Percentiles rank a stretch among this genome's conserved stretches.
Evolutionary conservation across 2,888 invertebrate genomes (phyloP).

Genomic region (Mylabris sibirica): DNA sequence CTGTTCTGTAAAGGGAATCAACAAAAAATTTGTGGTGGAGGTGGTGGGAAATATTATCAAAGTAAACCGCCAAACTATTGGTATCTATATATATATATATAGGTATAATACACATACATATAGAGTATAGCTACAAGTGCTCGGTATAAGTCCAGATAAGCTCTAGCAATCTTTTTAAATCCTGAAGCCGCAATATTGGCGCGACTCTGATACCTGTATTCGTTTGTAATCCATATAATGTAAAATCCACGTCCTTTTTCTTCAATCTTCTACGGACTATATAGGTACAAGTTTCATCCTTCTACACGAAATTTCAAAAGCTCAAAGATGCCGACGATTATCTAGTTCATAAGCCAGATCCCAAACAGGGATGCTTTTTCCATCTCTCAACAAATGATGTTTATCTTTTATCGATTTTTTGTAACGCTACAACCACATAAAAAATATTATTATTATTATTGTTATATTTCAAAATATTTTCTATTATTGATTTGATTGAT

Average conservation of each 20-base stretch:
- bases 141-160: slow-evolving; percentile 58
- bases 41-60: slow-evolving; percentile 17
- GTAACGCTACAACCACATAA: background rate
- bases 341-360: slow-evolving; percentile 51
- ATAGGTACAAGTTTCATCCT: slow-evolving; percentile 55
- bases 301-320: slow-evolving; percentile 54
- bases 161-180: slow-evolving; percentile 59
- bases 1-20: background rate
- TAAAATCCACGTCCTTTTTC: slow-evolving; percentile 58
- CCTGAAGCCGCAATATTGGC: slow-evolving; percentile 56
- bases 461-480: background rate
- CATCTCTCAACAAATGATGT: slow-evolving; percentile 21
- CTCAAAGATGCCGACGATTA: slow-evolving; percentile 58
- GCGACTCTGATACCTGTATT: slow-evolving; percentile 55
- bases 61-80: slow-evolving; percentile 43
- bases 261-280: slow-evolving; percentile 47
- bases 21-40: background rate
- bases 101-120: no score
- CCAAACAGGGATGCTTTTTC: slow-evolving; percentile 24
- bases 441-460: background rate
- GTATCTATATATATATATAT: slow-evolving; percentile 47
- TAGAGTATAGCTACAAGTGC: slow-evolving; percentile 48
- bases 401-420: slow-evolving; percentile 19
- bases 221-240: slow-evolving; percentile 60
- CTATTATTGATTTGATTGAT: slow-evolving; percentile 8